Conservation (phyloP, 2,888 invertebrate species). For the Drosophila merina region DNA sequence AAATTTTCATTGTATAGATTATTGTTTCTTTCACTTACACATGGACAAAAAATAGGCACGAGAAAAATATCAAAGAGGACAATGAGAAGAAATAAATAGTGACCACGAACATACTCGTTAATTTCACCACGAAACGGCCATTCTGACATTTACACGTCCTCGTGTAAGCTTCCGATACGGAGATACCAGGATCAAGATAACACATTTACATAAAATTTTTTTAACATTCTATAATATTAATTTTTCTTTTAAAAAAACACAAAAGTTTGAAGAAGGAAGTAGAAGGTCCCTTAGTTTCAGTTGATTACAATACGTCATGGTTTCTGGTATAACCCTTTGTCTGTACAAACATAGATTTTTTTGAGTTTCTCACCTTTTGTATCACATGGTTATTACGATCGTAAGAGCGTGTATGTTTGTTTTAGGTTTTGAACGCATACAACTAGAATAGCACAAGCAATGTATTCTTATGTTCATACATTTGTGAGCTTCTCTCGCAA, state of each 20-base stretch:
- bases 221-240: no score
- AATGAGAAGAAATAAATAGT: no score
- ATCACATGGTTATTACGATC: constrained; percentile 79
- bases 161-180: no score
- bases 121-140: no score
- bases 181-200: no score
- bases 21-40: no score
- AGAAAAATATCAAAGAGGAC: no score
- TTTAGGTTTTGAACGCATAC: constrained; percentile 60
- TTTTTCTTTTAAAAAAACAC: constrained; percentile 46
- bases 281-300: constrained; percentile 63
- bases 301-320: constrained; percentile 71
- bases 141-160: no score
- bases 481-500: constrained; percentile 46
- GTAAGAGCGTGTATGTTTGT: constrained; percentile 51
- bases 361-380: constrained; percentile 75
- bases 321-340: constrained; percentile 36
- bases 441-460: constrained; percentile 56
- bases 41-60: no score
- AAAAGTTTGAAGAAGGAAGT: constrained; percentile 74
- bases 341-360: constrained; percentile 63
- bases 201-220: no score
- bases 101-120: no score
- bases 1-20: no score
- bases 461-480: constrained; percentile 13